Evolutionary conservation across 2,113 vertebrate species (phyloP).

Genomic region (Gnathonemus echidnorhynchus): DNA sequence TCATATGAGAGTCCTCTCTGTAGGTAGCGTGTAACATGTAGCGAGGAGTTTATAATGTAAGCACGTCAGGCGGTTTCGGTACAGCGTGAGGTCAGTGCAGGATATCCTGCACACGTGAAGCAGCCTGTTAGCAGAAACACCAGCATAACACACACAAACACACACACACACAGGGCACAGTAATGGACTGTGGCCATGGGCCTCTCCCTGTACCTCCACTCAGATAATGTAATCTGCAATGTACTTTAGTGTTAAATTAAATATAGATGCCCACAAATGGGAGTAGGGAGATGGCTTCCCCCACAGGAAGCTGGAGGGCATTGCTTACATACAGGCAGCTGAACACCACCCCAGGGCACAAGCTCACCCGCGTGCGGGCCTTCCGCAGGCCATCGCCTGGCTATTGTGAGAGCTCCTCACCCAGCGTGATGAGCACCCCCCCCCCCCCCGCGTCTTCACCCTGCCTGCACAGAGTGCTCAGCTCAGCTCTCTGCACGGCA

Average conservation of each 20-base stretch:
- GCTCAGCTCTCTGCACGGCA: background rate
- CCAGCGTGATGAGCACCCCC: background rate
- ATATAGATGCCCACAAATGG: conserved; percentile 1
- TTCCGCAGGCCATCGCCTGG: background rate
- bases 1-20: background rate
- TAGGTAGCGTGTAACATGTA: background rate
- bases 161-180: conserved; percentile 16
- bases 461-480: background rate
- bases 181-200: background rate
- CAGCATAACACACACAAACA: background rate
- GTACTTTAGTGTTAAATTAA: background rate
- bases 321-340: background rate
- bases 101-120: background rate
- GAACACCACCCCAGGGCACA: background rate
- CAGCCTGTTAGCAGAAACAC: conserved; percentile 1
- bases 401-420: background rate
- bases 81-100: background rate
- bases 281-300: background rate
- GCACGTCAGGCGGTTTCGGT: background rate
- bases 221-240: conserved; percentile 5
- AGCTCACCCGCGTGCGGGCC: background rate
- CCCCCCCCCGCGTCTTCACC: background rate
- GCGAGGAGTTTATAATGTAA: background rate
- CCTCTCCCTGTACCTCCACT: background rate
- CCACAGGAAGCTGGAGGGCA: background rate